These are phyloP conservation scores for Nephrotoma appendiculata DNA, from an alignment of 2,888 invertebrate species.

Conservation along the genomic window DNA sequence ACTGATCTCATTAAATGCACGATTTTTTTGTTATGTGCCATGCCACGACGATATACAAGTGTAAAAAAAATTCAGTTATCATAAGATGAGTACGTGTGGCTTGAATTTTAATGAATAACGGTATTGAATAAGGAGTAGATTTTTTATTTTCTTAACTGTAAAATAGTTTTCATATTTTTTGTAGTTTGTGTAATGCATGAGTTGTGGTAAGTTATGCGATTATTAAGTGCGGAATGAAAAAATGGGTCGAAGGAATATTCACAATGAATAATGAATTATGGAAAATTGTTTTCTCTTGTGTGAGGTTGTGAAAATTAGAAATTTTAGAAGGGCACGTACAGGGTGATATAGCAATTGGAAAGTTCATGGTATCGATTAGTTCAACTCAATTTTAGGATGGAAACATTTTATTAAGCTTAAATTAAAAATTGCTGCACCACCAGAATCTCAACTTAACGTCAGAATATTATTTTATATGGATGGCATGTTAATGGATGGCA, in stretches of 20 bases:
- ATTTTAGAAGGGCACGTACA: background rate
- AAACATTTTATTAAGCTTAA: too few species aligned
- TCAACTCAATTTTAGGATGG: too few species aligned
- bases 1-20: background rate
- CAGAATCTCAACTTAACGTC: too few species aligned
- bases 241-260: background rate
- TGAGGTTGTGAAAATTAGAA: slow-evolving; percentile 10
- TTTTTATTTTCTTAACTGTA: background rate
- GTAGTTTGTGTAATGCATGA: background rate
- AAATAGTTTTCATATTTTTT: background rate
- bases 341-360: background rate
- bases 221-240: background rate
- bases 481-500: too few species aligned
- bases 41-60: background rate
- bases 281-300: slow-evolving; percentile 9
- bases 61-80: background rate
- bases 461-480: too few species aligned
- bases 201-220: background rate
- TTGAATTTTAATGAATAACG: background rate
- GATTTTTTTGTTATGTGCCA: background rate
- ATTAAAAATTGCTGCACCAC: too few species aligned
- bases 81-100: background rate
- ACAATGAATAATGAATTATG: background rate
- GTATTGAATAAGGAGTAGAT: background rate
- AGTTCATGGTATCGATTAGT: too few species aligned